These are phyloP conservation scores for Orestias chungarensis DNA, from an alignment of 2,797 vertebrate species.

Conservation along the genomic window DNA sequence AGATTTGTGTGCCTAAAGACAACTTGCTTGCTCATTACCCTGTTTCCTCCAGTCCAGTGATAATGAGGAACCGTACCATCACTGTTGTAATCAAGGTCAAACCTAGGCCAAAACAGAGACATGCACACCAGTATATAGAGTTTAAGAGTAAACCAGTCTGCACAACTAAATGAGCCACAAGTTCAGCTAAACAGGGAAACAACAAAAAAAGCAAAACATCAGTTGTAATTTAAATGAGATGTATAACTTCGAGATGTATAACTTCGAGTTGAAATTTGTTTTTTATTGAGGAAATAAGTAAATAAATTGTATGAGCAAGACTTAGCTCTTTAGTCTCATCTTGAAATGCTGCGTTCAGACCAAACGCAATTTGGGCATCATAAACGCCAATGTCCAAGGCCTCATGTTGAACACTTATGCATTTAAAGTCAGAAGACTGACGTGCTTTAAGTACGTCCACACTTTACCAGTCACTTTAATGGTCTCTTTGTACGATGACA, in stretches of 20 bases:
- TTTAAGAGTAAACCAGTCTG: conserved; percentile 12
- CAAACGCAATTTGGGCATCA: too few species aligned
- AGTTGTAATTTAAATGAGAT: conserved; percentile 25
- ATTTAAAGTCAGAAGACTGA: too few species aligned
- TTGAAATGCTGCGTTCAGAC: too few species aligned
- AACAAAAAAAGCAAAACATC: conserved; percentile 6
- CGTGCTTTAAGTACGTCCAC: too few species aligned
- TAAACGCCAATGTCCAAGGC: too few species aligned
- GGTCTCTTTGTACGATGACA: too few species aligned
- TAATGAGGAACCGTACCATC: conserved; percentile 80
- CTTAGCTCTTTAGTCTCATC: conserved; percentile 74
- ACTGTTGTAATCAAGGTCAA: conserved; percentile 81
- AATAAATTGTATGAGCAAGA: conserved; percentile 77
- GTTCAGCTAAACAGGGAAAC: not conserved
- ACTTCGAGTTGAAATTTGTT: conserved; percentile 13
- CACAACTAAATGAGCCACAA: conserved; percentile 17
- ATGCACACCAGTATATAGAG: conserved; percentile 28
- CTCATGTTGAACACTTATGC: too few species aligned
- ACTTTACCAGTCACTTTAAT: too few species aligned
- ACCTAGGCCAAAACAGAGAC: conserved; percentile 66
- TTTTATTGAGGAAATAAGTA: conserved; percentile 41
- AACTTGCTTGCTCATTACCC: conserved; percentile 78
- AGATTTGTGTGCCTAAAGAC: conserved; percentile 63
- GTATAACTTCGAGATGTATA: conserved; percentile 18
- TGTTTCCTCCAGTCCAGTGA: conserved; percentile 72